Conservation (phyloP, 2,888 invertebrate genomes). For the Cephus sareptanus region DNA sequence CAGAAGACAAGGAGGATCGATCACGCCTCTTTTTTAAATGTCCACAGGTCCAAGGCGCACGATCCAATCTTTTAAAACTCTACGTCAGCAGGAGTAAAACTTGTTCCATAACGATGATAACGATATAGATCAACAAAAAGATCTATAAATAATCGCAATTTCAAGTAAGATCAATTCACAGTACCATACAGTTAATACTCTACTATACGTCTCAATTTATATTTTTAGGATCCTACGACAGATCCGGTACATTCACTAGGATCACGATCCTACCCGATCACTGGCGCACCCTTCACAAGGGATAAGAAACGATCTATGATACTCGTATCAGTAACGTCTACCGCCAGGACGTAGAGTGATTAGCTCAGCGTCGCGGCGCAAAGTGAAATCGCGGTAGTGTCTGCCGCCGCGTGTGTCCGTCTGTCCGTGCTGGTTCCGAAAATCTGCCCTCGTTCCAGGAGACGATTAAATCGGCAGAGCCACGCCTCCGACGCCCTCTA, state of each 20-base stretch:
- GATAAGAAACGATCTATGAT: not conserved
- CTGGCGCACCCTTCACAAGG: not conserved
- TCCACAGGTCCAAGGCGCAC: not conserved
- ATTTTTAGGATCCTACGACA: not conserved
- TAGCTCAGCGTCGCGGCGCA: slow-evolving; percentile 46
- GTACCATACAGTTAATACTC: not conserved
- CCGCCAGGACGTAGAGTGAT: slow-evolving; percentile 5
- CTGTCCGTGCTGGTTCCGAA: slow-evolving; percentile 24
- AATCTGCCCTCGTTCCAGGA: slow-evolving; percentile 24
- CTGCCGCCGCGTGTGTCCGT: slow-evolving; percentile 19
- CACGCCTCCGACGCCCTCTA: slow-evolving; percentile 33
- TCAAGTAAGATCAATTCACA: not conserved
- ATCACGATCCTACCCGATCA: not conserved
- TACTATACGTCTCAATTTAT: not conserved
- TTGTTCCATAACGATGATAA: not conserved
- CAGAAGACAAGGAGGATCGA: not conserved
- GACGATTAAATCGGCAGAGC: slow-evolving; percentile 45
- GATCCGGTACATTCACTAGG: not conserved
- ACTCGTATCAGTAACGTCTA: not conserved
- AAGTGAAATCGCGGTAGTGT: slow-evolving; percentile 42
- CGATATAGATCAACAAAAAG: not conserved
- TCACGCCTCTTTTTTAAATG: not conserved
- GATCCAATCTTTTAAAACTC: not conserved
- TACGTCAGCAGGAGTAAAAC: not conserved
- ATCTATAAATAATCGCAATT: not conserved